A percentile compares a stretch with the other conserved stretches of the same genome.
phyloP scores from a whole-genome alignment of 1,140 invertebrate genomes.

The Drosophila elegans region DNA sequence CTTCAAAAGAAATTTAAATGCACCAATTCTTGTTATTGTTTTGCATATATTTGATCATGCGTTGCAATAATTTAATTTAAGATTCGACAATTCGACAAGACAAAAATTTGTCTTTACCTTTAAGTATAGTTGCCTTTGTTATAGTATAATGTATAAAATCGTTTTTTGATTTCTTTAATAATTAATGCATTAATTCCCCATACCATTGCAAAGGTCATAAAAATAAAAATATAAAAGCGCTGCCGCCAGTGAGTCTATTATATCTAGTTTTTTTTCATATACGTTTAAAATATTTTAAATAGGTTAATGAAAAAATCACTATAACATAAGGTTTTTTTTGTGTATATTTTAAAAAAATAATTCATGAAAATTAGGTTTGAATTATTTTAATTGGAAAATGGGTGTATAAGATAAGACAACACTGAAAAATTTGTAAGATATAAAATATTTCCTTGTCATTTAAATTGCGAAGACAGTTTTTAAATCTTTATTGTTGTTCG shows the following conservation, averaged over 20 bases:
- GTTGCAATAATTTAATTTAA: neutral
- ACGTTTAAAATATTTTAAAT: neutral
- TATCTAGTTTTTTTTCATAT: neutral
- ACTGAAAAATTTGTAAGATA: neutral
- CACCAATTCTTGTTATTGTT: neutral
- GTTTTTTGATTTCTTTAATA: neutral
- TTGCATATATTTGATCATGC: neutral
- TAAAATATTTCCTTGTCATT: neutral
- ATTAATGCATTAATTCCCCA: neutral
- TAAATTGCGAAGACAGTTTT: neutral
- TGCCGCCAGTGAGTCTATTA: conserved; percentile 1
- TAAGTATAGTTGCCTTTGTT: neutral
- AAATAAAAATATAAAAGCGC: neutral
- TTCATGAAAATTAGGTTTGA: too few species aligned
- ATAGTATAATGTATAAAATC: neutral
- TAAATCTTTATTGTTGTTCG: conserved; percentile 13
- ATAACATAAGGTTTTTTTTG: too few species aligned
- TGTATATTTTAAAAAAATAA: too few species aligned
- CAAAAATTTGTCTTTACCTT: neutral
- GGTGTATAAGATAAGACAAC: neutral
- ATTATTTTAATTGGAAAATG: neutral
- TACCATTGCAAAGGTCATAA: neutral
- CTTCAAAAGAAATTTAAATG: neutral
- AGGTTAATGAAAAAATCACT: neutral
- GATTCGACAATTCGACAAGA: neutral